Evolutionary conservation across 2,113 vertebrate species (phyloP), one percentile per base, ranked within the genome.

Genomic region (Pelvicachromis taeniatus): DNA sequence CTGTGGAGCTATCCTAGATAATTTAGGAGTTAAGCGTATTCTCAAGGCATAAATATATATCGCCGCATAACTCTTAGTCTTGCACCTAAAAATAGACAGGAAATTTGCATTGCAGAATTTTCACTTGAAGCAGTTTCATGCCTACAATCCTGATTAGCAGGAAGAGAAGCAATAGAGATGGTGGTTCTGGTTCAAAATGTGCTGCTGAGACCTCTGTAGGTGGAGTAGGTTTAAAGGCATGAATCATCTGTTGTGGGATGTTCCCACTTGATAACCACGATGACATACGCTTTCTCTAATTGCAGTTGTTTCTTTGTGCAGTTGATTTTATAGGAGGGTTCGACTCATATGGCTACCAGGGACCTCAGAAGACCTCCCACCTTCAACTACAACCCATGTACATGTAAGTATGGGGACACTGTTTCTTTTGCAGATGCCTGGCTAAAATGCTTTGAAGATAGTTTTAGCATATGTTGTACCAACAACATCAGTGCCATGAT

Each of bases 251-350:
- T 50, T 45, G 84, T 84, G 73, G 81, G 83, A 89, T 73, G 40
- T 58, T 83, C 78, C 73, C 78, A 83, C 70, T 12, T 88, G 21
- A 80, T 85, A 65, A 77, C 48, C 82, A 83, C 12, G 7, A 26
- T 45, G 13, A 17, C 59, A 56, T n/a, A 35, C 16, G 5, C 16
- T 56, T 48, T 54, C 35, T 75, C 83, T 94, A 88, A 94, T 87
- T 87, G 38, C 56, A 65, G 56, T n/a, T 31, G 59, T 50, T 55
- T 63, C 33, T 17, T 78, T 89, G 55, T 91, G 53, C 95, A 99
- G 99, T 99, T 97, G 99, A 99, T 95, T 99, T 99, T 97, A 99
- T 99, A 98, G 99, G 99, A 93, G 99, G 99, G 90, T 99, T 99
- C 86, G 99, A 99, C 93, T 99, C 99, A 29, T 99, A 99, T 0